Percentiles rank a stretch among this genome's conserved stretches.
These are phyloP conservation scores for Novumbra hubbsi DNA, from an alignment of 2,797 vertebrate genomes.

Conservation along the genomic window DNA sequence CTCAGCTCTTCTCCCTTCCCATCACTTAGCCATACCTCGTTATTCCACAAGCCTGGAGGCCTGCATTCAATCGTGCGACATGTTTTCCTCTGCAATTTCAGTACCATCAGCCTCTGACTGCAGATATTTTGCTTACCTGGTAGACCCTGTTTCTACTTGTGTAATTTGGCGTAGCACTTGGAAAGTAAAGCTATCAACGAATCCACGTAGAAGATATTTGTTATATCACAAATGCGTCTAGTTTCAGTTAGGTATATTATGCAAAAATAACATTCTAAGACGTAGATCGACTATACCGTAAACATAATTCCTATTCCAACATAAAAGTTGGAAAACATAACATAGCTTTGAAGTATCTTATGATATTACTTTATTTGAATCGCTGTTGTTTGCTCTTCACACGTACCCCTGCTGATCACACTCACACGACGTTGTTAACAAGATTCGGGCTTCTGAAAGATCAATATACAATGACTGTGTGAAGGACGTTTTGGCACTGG, in stretches of 20 bases:
- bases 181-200: background rate
- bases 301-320: background rate
- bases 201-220: background rate
- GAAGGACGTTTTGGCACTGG: background rate
- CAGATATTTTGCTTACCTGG: background rate
- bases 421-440: background rate
- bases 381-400: background rate
- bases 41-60: conserved; percentile 5
- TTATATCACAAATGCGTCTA: background rate
- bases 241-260: background rate
- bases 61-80: background rate
- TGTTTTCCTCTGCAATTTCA: background rate
- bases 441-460: background rate
- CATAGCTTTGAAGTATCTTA: background rate
- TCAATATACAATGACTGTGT: background rate
- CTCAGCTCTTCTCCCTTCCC: background rate
- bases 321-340: background rate
- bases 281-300: background rate
- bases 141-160: background rate
- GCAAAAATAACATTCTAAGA: background rate
- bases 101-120: background rate
- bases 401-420: background rate
- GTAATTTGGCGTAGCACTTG: background rate
- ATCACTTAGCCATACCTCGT: background rate
- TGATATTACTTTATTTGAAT: background rate